Percentiles rank a stretch among this genome's conserved stretches.
phyloP scores from a whole-genome alignment of 2,797 vertebrate genomes.

The Propithecus perrieri region DNA sequence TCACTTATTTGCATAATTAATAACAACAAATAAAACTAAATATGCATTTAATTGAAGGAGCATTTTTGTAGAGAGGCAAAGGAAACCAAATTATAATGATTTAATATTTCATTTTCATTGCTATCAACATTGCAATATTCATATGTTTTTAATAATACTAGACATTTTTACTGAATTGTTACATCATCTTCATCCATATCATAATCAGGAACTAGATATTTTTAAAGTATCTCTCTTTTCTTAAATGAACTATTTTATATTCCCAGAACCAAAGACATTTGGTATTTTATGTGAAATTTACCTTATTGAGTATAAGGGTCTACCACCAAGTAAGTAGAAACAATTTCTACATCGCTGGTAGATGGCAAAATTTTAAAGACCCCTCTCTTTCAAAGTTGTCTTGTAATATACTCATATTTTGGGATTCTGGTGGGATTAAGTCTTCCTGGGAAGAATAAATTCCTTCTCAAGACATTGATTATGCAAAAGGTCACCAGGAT shows the following conservation, averaged over 20 bases:
- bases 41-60: neutral
- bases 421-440: neutral
- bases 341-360: neutral
- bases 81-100: neutral
- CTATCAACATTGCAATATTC: neutral
- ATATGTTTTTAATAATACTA: neutral
- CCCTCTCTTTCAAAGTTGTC: neutral
- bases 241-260: neutral
- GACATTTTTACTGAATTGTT: neutral
- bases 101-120: conserved; percentile 17
- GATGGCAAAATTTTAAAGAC: neutral
- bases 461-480: neutral
- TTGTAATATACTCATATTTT: neutral
- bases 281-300: neutral
- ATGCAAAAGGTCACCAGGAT: neutral
- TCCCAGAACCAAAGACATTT: neutral
- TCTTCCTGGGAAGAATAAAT: neutral
- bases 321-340: neutral
- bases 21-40: neutral
- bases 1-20: neutral
- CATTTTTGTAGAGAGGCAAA: neutral
- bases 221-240: neutral
- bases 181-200: neutral
- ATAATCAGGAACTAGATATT: neutral
- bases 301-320: neutral